phyloP scores from a whole-genome alignment of 2,797 vertebrate species.

The Xerus rutilus region DNA sequence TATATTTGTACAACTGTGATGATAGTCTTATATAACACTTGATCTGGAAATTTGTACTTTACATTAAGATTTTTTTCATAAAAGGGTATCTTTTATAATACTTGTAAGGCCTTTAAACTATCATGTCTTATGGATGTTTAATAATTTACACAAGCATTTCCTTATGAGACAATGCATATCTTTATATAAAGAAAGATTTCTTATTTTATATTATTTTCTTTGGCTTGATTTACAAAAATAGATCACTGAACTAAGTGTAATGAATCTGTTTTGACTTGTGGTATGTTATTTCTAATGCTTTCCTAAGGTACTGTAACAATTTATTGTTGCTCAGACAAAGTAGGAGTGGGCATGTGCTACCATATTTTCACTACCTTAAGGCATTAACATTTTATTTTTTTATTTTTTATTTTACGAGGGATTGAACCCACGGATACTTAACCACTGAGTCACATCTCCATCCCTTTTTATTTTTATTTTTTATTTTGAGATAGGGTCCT shows the following conservation, averaged over 20 bases:
- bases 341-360: not conserved
- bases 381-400: not conserved
- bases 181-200: constrained; percentile 7
- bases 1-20: not conserved
- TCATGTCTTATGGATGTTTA: not conserved
- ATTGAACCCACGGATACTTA: too few relatives aligned
- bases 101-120: not conserved
- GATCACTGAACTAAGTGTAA: not conserved
- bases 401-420: too few relatives aligned
- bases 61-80: not conserved
- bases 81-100: not conserved
- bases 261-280: not conserved
- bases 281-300: not conserved
- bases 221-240: not conserved
- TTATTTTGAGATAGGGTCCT: too few relatives aligned
- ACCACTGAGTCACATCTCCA: too few relatives aligned
- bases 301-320: not conserved
- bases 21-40: not conserved
- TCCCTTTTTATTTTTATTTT: too few relatives aligned
- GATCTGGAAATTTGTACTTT: not conserved
- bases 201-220: constrained; percentile 13
- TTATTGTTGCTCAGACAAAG: not conserved
- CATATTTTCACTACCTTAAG: not conserved
- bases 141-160: not conserved
- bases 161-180: not conserved